Base-by-base conservation (phyloP, 2,797 vertebrate genomes). In the Gorsachius magnificus region DNA sequence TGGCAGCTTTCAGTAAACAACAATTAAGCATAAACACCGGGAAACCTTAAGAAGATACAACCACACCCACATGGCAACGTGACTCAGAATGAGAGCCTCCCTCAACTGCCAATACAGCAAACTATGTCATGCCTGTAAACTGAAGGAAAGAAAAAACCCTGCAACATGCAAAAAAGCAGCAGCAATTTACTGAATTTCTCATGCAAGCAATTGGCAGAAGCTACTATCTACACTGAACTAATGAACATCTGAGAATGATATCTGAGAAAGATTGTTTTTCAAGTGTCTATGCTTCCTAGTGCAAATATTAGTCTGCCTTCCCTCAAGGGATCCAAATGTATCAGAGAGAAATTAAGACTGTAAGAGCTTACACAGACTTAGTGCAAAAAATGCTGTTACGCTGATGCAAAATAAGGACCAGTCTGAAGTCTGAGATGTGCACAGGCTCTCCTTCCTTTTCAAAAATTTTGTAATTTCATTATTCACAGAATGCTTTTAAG, bases 1-100 rank as follows among this genome's bases (percentile, higher is more conserved):
- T 94, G 89, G 95, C 93, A 93, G 83, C 85, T 86, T 88, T 69
- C 38, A 82, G 88, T 94, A 91, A 96, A 96, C 72, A 96, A 9
- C 54, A 96, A 93, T 95, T 96, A 93, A 96, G 46, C 36, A 78
- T 3, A 3, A 94, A 65, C 60, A 87, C 79, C 83, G 87, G 78
- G 95, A 96, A 96, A 94, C 54, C 71, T 94, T 65, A 75, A 41
- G 71, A 94, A 89, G 93, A 87, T 79, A 72, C 76, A 89, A 94
- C 94, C 95, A 88, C 94, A 96, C 96, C 95, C 89, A 86, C 72
- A 83, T 1, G 38, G 79, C 51, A 76, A 88, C 48, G 76, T 96
- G 94, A 96, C 69, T 97, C 94, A 96, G 75, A 92, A 91, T 33
- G 58, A 77, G 46, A 93, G 71, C 69, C 54, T 94, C 61, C 65